A percentile compares a stretch with the other conserved stretches of the same genome.
phyloP scores from a whole-genome alignment of 64 coral and sea anemone genomes.

The Montipora sp. region DNA sequence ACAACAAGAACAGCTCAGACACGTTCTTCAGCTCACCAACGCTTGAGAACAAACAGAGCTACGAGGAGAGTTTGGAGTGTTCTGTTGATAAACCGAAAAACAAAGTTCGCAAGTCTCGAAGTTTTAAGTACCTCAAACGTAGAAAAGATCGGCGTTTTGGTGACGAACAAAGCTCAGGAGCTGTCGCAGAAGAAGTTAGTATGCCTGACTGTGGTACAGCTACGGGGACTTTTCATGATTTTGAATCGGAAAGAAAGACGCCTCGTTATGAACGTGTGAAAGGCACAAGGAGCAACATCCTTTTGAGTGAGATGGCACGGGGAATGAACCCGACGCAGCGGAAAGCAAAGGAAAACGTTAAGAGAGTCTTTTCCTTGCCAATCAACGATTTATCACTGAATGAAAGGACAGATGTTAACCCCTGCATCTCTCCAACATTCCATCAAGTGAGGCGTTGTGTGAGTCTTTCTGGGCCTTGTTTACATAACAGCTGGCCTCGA shows the following conservation, averaged over 20 bases:
- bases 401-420: neutral
- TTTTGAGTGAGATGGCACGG: slow-evolving; percentile 80
- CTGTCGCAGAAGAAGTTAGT: slow-evolving; percentile 6
- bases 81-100: slow-evolving; percentile 35
- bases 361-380: slow-evolving; percentile 27
- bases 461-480: slow-evolving; percentile 62
- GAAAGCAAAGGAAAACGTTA: slow-evolving; percentile 45
- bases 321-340: slow-evolving; percentile 64
- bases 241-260: slow-evolving; percentile 49
- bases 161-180: slow-evolving; percentile 22
- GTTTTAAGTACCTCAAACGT: slow-evolving; percentile 75
- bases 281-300: neutral
- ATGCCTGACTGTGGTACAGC: slow-evolving; percentile 68
- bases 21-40: slow-evolving; percentile 11
- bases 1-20: slow-evolving; percentile 55
- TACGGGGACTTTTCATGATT: slow-evolving; percentile 92
- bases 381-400: slow-evolving; percentile 30
- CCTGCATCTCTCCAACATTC: slow-evolving; percentile 1
- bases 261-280: neutral
- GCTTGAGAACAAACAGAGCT: neutral
- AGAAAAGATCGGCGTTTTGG: slow-evolving; percentile 61
- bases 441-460: neutral
- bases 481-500: slow-evolving; percentile 81
- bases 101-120: slow-evolving; percentile 67
- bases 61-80: neutral